A percentile compares a stretch with the other conserved stretches of the same genome.
Evolutionary conservation across 2,797 vertebrate species (phyloP).

Genomic region (Rhinophrynus dorsalis): DNA sequence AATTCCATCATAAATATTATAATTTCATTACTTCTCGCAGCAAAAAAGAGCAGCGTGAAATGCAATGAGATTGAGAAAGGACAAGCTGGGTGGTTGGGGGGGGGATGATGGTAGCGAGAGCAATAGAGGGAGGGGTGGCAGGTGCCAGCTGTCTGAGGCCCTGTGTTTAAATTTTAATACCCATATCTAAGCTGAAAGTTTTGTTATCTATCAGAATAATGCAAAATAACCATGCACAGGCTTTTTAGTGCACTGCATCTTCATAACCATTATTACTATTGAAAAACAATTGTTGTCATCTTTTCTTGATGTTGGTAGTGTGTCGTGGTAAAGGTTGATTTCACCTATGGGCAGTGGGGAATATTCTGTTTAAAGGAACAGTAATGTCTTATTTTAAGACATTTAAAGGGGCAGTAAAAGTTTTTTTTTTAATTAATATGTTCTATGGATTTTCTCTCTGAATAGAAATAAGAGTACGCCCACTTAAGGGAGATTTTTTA

Average conservation of each 20-base stretch:
- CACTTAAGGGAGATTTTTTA: too few species aligned
- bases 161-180: conserved; percentile 47
- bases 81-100: conserved; percentile 28
- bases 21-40: conserved; percentile 68
- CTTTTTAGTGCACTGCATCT: neutral
- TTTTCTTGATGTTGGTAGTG: neutral
- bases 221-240: conserved; percentile 19
- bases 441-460: too few species aligned
- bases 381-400: too few species aligned
- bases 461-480: too few species aligned
- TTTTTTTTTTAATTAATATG: too few species aligned
- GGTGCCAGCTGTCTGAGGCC: conserved; percentile 46
- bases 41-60: conserved; percentile 63
- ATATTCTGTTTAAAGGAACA: too few species aligned
- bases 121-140: conserved; percentile 24
- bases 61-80: conserved; percentile 59
- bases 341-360: too few species aligned
- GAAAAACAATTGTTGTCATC: neutral
- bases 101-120: neutral
- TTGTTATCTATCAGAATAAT: conserved; percentile 45
- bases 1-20: conserved; percentile 65
- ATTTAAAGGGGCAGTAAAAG: too few species aligned
- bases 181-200: conserved; percentile 32
- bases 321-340: too few species aligned
- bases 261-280: conserved; percentile 15